Conservation (phyloP, 2,888 invertebrate species). For the Acronicta psi region DNA sequence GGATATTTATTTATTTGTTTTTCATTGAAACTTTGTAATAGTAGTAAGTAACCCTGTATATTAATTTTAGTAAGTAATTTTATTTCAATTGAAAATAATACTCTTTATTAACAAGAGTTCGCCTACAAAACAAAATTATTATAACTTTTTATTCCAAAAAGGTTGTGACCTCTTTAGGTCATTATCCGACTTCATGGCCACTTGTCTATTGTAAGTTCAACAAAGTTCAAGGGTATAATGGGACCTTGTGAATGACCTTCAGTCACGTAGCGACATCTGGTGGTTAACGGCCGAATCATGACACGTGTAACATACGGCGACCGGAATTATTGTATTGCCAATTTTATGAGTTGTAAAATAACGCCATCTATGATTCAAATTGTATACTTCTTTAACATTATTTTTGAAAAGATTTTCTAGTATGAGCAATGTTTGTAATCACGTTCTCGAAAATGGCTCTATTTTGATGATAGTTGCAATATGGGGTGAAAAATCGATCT, state of each 20-base stretch:
- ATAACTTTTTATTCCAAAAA: conserved; percentile 19
- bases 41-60: no score
- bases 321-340: conserved; percentile 10
- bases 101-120: not conserved
- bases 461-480: no score
- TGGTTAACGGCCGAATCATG: conserved; percentile 13
- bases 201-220: conserved; percentile 21
- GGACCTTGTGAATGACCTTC: conserved; percentile 33
- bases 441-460: no score
- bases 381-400: conserved; percentile 1
- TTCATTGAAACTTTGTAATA: no score
- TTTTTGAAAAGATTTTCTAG: not conserved
- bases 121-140: not conserved
- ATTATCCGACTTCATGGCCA: conserved; percentile 15
- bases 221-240: conserved; percentile 32
- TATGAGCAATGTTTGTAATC: no score
- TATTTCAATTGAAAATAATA: conserved; percentile 11
- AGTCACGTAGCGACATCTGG: conserved; percentile 36
- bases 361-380: conserved; percentile 31
- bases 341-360: conserved; percentile 11
- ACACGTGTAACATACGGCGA: conserved; percentile 1
- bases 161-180: conserved; percentile 12
- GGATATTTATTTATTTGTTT: no score
- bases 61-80: not conserved
- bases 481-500: no score